Conservation (phyloP, 2,113 vertebrate genomes). For the Datnioides undecimradiatus region DNA sequence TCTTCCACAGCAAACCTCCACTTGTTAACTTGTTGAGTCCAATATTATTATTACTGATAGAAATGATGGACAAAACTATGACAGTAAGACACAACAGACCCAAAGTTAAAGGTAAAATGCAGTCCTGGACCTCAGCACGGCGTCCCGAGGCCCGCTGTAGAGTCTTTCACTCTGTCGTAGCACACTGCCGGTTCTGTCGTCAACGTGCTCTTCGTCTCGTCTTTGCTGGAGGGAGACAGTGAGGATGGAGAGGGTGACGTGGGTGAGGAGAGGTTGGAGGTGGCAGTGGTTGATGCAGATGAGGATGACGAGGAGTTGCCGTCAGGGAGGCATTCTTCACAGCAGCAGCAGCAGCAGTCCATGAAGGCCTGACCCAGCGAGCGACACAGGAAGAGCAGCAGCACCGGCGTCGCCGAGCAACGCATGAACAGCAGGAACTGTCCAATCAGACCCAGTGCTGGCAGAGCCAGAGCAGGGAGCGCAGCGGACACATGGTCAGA, state of each 20-base stretch:
- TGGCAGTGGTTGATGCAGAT: slow-evolving; percentile 59
- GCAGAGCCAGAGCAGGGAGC: slow-evolving; percentile 80
- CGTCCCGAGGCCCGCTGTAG: slow-evolving; percentile 34
- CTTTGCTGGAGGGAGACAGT: slow-evolving; percentile 63
- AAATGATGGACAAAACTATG: slow-evolving; percentile 1
- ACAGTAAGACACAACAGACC: slow-evolving; percentile 18
- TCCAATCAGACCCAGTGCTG: slow-evolving; percentile 85
- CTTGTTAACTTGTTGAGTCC: not conserved
- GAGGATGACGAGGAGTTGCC: slow-evolving; percentile 55
- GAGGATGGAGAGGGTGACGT: slow-evolving; percentile 68
- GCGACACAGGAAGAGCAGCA: slow-evolving; percentile 91
- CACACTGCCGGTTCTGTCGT: slow-evolving; percentile 82
- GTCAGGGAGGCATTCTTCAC: slow-evolving; percentile 84
- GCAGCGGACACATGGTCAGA: slow-evolving; percentile 78
- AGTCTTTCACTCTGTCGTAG: slow-evolving; percentile 53
- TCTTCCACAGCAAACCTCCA: not conserved
- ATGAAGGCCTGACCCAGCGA: slow-evolving; percentile 93
- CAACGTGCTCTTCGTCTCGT: slow-evolving; percentile 80
- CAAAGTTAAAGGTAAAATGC: slow-evolving; percentile 14
- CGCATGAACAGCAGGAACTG: slow-evolving; percentile 94
- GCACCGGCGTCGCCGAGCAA: slow-evolving; percentile 87
- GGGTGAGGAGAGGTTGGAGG: slow-evolving; percentile 71
- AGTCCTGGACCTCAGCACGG: slow-evolving; percentile 86
- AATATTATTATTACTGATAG: not conserved
- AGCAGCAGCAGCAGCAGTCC: slow-evolving; percentile 98